Evolutionary conservation across 1,140 invertebrate species (phyloP).

Genomic region (Yoshiicerus persimilis): DNA sequence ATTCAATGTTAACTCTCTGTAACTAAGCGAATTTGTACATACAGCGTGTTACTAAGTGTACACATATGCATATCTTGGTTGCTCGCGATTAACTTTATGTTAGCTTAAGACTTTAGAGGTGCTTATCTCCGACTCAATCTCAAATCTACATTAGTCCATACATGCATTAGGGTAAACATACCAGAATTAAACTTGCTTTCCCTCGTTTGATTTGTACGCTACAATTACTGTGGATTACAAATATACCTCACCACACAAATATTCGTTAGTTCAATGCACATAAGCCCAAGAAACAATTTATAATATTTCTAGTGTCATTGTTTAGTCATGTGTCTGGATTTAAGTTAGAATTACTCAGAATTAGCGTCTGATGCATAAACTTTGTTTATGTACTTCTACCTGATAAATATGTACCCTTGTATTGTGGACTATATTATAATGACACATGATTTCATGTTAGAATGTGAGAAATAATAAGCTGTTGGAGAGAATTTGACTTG

Average conservation of each 20-base stretch:
- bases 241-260: background rate
- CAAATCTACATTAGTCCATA: background rate
- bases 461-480: background rate
- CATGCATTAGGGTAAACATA: background rate
- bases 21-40: background rate
- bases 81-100: background rate
- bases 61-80: background rate
- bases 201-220: background rate
- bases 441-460: background rate
- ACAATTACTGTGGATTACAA: background rate
- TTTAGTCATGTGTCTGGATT: no score
- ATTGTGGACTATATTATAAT: background rate
- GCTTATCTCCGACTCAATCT: background rate
- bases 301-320: no score
- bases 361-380: no score
- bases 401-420: no score
- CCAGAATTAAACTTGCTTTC: background rate
- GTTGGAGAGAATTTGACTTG: background rate
- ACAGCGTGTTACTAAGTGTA: background rate
- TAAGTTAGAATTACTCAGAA: no score
- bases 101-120: background rate
- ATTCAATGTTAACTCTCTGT: background rate
- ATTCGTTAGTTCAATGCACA: background rate
- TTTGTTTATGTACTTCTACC: no score
- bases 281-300: no score